Conservation (phyloP, 1,140 invertebrate genomes). For the Anastatus disparis region DNA sequence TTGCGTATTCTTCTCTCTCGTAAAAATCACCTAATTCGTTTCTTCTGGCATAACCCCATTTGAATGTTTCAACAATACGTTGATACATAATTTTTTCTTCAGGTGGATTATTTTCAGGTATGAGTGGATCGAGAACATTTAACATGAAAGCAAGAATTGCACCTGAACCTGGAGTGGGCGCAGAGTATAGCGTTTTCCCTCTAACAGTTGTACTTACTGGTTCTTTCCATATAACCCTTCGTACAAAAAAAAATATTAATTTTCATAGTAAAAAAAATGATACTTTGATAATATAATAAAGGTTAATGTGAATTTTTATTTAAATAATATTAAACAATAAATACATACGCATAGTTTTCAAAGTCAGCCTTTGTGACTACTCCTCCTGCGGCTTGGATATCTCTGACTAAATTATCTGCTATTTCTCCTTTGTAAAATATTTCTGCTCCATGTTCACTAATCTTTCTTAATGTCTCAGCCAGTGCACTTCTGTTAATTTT, state of each 20-base stretch:
- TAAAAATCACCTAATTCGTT: slow-evolving; percentile 83
- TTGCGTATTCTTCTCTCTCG: neutral
- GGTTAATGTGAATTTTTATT: neutral
- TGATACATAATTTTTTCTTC: slow-evolving; percentile 73
- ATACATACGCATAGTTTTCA: slow-evolving; percentile 68
- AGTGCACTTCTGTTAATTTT: slow-evolving; percentile 74
- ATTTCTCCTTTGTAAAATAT: slow-evolving; percentile 77
- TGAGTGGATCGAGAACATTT: slow-evolving; percentile 77
- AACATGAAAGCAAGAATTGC: slow-evolving; percentile 82
- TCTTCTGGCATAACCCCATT: slow-evolving; percentile 89
- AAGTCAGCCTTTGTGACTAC: slow-evolving; percentile 83
- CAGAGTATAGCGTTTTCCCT: slow-evolving; percentile 74
- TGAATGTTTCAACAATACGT: slow-evolving; percentile 88
- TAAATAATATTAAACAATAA: neutral
- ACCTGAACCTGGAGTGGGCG: slow-evolving; percentile 85
- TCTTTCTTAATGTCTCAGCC: slow-evolving; percentile 76
- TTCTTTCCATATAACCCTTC: slow-evolving; percentile 71
- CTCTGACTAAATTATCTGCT: slow-evolving; percentile 73
- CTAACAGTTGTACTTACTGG: slow-evolving; percentile 68
- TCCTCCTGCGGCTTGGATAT: slow-evolving; percentile 76
- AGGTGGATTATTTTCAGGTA: slow-evolving; percentile 52
- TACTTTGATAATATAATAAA: too few relatives aligned
- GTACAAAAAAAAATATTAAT: slow-evolving; percentile 23
- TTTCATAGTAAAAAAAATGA: neutral
- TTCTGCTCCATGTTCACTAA: slow-evolving; percentile 71